phyloP scores from a whole-genome alignment of 2,797 vertebrate species.

The Tapera naevia region DNA sequence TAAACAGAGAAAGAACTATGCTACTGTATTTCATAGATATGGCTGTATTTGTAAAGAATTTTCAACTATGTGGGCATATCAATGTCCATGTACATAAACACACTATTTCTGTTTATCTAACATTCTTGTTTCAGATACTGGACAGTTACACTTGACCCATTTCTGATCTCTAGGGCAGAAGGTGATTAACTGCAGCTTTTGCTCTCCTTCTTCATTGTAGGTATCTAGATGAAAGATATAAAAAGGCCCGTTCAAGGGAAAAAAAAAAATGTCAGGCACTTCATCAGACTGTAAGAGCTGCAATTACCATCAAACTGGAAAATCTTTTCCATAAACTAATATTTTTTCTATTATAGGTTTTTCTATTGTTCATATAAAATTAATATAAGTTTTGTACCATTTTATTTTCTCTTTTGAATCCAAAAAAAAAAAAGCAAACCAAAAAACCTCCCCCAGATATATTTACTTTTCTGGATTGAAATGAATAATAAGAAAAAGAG shows the following conservation, averaged over 20 bases:
- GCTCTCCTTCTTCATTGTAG: neutral
- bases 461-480: neutral
- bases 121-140: neutral
- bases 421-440: neutral
- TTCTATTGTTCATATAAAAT: neutral
- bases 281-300: neutral
- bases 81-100: neutral
- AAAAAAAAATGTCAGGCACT: neutral
- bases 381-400: neutral
- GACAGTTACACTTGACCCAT: neutral
- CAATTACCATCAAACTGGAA: neutral
- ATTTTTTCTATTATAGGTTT: neutral
- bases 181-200: neutral
- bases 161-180: neutral
- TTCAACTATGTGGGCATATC: neutral
- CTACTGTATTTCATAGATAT: neutral
- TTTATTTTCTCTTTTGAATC: neutral
- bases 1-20: neutral
- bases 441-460: too few species aligned
- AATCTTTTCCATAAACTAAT: neutral
- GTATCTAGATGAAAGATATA: neutral
- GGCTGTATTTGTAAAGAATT: neutral
- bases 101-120: neutral
- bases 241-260: neutral
- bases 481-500: neutral